A percentile compares a stretch with the other conserved stretches of the same genome.
These are phyloP conservation scores for Amphiprion clarkii DNA, from an alignment of 2,797 vertebrate species.

Conservation along the genomic window DNA sequence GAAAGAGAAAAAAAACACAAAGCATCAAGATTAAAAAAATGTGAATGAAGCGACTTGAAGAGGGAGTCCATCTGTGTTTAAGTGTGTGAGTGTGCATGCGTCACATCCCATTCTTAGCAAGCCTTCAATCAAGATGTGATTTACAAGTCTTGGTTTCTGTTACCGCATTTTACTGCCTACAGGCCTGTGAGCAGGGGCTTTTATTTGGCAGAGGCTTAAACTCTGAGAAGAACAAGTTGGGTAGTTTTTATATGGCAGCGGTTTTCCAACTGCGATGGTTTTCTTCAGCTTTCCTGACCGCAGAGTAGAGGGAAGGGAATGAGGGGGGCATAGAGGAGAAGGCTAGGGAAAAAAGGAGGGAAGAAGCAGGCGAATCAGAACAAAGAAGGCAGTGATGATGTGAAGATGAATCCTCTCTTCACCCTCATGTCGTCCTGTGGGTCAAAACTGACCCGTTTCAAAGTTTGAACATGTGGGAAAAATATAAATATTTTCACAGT, in stretches of 20 bases:
- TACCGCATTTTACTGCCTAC: slow-evolving; percentile 71
- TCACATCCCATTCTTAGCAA: slow-evolving; percentile 63
- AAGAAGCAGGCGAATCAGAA: slow-evolving; percentile 1
- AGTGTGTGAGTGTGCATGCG: slow-evolving; percentile 32
- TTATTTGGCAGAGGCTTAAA: slow-evolving; percentile 75
- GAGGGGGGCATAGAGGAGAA: background rate
- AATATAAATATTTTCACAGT: no score
- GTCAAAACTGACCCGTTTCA: no score
- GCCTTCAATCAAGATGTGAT: slow-evolving; percentile 76
- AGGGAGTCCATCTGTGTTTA: slow-evolving; percentile 4
- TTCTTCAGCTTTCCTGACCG: slow-evolving; percentile 55
- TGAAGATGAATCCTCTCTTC: no score
- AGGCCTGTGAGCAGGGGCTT: slow-evolving; percentile 71
- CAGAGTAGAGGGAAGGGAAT: slow-evolving; percentile 30
- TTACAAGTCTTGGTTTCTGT: slow-evolving; percentile 69
- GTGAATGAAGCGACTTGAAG: background rate
- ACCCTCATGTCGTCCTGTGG: no score
- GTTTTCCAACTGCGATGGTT: slow-evolving; percentile 61
- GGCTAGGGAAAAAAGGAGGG: background rate
- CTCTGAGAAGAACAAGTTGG: slow-evolving; percentile 62
- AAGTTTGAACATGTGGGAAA: no score
- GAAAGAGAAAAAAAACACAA: no score
- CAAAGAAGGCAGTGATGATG: background rate
- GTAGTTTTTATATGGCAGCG: slow-evolving; percentile 57
- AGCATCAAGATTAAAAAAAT: background rate